A percentile compares a stretch with the other conserved stretches of the same genome.
Evolutionary conservation across 2,797 vertebrate species (phyloP).

Genomic region (Danio albolineatus): DNA sequence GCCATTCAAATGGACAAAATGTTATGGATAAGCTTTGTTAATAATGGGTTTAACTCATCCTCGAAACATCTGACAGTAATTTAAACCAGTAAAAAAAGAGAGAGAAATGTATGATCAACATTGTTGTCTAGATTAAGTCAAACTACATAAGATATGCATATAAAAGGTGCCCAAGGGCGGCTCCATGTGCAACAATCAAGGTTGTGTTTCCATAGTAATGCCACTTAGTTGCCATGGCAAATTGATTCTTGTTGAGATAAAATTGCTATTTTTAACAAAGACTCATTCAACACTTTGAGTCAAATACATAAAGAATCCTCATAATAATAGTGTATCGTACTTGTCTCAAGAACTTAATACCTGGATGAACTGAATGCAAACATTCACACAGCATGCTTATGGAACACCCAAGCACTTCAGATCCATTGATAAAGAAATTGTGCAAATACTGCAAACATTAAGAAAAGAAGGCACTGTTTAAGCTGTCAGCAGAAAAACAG

Average conservation of each 20-base stretch:
- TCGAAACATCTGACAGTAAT: neutral
- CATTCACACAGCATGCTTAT: neutral
- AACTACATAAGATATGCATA: conserved; percentile 15
- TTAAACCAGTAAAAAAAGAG: neutral
- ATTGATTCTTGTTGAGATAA: conserved; percentile 56
- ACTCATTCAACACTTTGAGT: conserved; percentile 14
- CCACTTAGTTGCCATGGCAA: conserved; percentile 73
- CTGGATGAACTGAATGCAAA: neutral
- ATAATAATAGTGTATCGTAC: neutral
- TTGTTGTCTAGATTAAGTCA: conserved; percentile 10
- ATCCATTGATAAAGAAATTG: conserved; percentile 23
- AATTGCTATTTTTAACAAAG: conserved; percentile 65
- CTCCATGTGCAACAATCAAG: conserved; percentile 40
- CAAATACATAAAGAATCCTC: too few species aligned
- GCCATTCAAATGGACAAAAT: neutral
- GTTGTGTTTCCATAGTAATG: conserved; percentile 78
- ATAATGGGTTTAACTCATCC: neutral
- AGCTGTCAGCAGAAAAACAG: conserved; percentile 34
- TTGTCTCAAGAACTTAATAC: neutral
- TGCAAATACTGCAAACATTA: neutral
- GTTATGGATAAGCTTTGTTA: neutral
- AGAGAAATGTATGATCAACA: neutral
- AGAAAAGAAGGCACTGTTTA: neutral
- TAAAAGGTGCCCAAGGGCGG: neutral
- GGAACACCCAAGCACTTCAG: neutral